Base-by-base conservation (phyloP, 2,113 vertebrate species). In the Burhinus bistriatus region DNA sequence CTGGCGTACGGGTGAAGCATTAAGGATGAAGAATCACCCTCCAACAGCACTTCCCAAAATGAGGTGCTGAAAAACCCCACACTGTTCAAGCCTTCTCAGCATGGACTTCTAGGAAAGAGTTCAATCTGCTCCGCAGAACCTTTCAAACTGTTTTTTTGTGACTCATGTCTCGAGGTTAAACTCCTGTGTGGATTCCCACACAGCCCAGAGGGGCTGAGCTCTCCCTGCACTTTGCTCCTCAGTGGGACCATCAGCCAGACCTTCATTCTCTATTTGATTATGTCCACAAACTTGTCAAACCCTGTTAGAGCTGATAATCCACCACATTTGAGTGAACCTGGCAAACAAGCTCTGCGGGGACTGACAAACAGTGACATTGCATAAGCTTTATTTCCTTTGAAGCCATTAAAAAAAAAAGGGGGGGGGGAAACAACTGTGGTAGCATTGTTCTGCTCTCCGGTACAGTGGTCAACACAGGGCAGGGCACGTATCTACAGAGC, bases 221-320 rank as follows among this genome's bases (percentile, higher is more conserved):
- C 66, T 76, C 47, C 47, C 27, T 47, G 75, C 32, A 66, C 82
- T 55, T 83, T 52, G 62, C 25, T 76, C 75, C 21, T 69, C 52
- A 10, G 49, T 4, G 44, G 66, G 64, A 38, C 20, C 4, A 55
- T 8, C 57, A 47, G 57, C 52, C 71, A 40, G 34, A 47, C 49
- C 58, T 69, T 72, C 62, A 4, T 51, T 62, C 75, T 79, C 86
- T 34, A 62, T 86, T 93, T 92, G 71, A 65, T 73, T 93, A 91
- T 62, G 86, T 80, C 83, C 55, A 90, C 89, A 93, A 71, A 77
- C 83, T n/a, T 69, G 45, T 59, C 75, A 71, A 76, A 76, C 54
- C 42, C 0, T 21, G 22, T 79, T 49, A 34, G 0, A 73, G 81
- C 82, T 38, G 55, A 1, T 62, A 51, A 40, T 19, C 65, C 81